These are phyloP conservation scores for Sialis fuliginosa DNA, from an alignment of 2,888 invertebrate genomes.

Conservation along the genomic window DNA sequence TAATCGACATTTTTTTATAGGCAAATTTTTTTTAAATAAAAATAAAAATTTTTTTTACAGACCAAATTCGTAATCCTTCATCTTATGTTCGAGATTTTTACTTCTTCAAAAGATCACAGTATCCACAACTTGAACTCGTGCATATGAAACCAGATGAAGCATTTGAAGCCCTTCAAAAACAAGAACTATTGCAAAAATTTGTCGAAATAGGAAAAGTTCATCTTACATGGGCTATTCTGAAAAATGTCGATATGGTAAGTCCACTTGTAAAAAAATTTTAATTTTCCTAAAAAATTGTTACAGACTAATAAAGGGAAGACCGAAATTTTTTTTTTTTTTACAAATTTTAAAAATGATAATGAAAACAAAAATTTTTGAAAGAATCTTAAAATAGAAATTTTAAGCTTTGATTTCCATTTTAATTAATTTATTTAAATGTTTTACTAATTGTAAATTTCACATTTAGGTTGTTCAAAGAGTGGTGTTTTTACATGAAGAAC, in stretches of 20 bases:
- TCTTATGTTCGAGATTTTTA: constrained; percentile 87
- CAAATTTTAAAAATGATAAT: background rate
- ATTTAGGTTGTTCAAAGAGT: constrained; percentile 83
- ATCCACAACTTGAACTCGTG: constrained; percentile 88
- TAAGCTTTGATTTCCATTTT: no score
- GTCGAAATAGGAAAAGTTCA: constrained; percentile 94
- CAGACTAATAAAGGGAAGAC: background rate
- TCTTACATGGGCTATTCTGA: constrained; percentile 78
- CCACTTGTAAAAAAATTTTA: background rate
- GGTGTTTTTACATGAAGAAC: constrained; percentile 94
- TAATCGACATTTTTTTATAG: background rate
- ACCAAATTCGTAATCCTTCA: constrained; percentile 89
- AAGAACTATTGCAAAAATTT: constrained; percentile 84
- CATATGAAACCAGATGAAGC: constrained; percentile 88
- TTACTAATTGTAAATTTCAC: background rate
- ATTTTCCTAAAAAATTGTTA: background rate
- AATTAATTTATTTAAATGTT: no score
- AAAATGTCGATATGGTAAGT: constrained; percentile 75
- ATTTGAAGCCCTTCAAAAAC: constrained; percentile 72
- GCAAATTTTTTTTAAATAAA: background rate
- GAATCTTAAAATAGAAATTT: background rate
- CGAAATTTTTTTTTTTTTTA: background rate
- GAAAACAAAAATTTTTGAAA: background rate
- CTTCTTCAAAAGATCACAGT: constrained; percentile 79
- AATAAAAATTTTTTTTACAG: constrained; percentile 30